Base-by-base conservation (phyloP, 2,797 vertebrate genomes). In the Sitta carolinensis region DNA sequence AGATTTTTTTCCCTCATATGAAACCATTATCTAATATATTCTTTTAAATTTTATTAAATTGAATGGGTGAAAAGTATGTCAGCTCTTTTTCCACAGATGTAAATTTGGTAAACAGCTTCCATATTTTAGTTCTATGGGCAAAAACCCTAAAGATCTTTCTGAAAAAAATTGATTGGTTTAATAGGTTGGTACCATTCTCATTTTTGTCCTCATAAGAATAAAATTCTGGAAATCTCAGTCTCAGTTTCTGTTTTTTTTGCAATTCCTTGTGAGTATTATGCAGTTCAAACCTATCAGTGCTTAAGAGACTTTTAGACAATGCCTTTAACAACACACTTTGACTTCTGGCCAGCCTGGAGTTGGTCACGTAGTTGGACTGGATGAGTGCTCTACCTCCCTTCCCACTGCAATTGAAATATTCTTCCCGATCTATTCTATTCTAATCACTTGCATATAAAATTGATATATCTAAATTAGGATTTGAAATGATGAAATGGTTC, bases 281-380 rank as follows among this genome's bases (percentile, higher is more conserved):
- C 47, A 26, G 14, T 61, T 69, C 32, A 36, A 16, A 27, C 18
- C 13, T 42, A 32, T 32, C 9, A 16, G 13, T 48, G 18, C 10
- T 75, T 62, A 55, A 29, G 22, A 55, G 16, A 47, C 18, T 3
- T 36, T 61, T 61, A 30, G 26, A 68, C 18, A 42, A 36, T 48
- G 7, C 21, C 15, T 55, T 68, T 67, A 48, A 54, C 15, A 61
- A 48, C 3, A 13, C 3, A 2, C 6, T 48, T 48, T 0, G 0
- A 11, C 62, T 48, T 61, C 27, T 62, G 42, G 2, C 54, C 1
- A 0, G 30, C 30, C 61, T 45, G 34, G 45, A 58, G 45, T 7
- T 66, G 36, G 13, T 79, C 19, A 51, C 1, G 3, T 11, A 36
- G 7, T 38, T 51, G 43, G 48, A 51, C 21, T 32, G 47, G n/a